A percentile compares a stretch with the other conserved stretches of the same genome.
phyloP scores from a whole-genome alignment of 2,113 vertebrate genomes.

The Campylorhamphus procurvoides region DNA sequence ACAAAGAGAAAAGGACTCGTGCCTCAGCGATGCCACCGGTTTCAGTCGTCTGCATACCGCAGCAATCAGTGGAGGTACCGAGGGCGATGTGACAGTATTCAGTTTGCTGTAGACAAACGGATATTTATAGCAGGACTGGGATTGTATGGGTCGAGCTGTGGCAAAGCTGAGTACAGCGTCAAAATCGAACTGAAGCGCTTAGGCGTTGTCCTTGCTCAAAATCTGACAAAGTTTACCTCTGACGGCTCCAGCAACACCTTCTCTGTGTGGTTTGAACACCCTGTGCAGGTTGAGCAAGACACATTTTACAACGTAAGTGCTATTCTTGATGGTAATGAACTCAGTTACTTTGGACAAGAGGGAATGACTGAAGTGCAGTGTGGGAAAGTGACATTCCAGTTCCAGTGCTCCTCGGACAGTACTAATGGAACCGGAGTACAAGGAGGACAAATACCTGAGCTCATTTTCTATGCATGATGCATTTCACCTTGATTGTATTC shows the following conservation, averaged over 20 bases:
- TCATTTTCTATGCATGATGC: constrained; percentile 93
- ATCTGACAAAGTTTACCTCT: constrained; percentile 87
- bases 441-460: constrained; percentile 97
- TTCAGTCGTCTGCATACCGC: constrained; percentile 93
- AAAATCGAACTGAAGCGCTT: constrained; percentile 94
- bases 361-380: constrained; percentile 98
- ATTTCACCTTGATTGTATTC: constrained; percentile 70
- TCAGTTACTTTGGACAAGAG: constrained; percentile 98
- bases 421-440: constrained; percentile 98
- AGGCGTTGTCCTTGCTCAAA: constrained; percentile 87
- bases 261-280: constrained; percentile 94
- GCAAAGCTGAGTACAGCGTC: constrained; percentile 90
- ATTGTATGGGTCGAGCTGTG: constrained; percentile 92
- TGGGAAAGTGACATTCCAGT: constrained; percentile 95
- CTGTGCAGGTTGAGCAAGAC: constrained; percentile 94
- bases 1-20: constrained; percentile 82
- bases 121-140: constrained; percentile 93
- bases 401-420: constrained; percentile 98
- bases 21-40: constrained; percentile 90
- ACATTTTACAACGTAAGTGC: constrained; percentile 94
- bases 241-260: constrained; percentile 95
- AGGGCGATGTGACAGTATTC: constrained; percentile 96
- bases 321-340: constrained; percentile 91
- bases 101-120: constrained; percentile 93
- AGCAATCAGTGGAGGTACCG: constrained; percentile 99